phyloP scores from a whole-genome alignment of 2,113 vertebrate genomes.

The Aphelocoma coerulescens region DNA sequence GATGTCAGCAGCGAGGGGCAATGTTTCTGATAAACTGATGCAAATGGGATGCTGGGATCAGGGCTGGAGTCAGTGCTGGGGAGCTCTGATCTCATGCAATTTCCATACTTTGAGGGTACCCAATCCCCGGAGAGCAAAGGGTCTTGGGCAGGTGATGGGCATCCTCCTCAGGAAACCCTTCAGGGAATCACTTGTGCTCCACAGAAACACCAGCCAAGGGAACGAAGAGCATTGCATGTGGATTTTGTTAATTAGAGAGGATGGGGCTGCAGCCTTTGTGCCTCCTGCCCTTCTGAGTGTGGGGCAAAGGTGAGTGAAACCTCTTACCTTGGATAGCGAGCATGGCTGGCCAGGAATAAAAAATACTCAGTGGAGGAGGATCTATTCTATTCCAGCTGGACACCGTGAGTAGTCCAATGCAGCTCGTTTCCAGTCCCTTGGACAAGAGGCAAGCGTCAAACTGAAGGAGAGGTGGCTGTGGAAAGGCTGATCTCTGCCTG shows the following conservation, averaged over 20 bases:
- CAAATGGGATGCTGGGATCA: not conserved
- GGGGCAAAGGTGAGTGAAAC: not conserved
- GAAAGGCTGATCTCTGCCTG: not conserved
- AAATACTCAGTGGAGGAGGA: not conserved
- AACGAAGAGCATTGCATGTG: accelerated
- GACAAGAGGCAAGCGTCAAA: too few species aligned
- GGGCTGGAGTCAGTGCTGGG: not conserved
- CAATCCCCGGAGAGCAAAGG: accelerated
- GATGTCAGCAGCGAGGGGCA: not conserved
- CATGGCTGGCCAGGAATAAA: not conserved
- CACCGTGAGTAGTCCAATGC: accelerated
- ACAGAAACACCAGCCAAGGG: not conserved
- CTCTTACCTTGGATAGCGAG: not conserved
- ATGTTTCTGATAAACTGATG: not conserved
- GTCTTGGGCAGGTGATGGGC: accelerated
- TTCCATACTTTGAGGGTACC: not conserved
- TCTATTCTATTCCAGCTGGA: not conserved
- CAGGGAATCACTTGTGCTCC: not conserved
- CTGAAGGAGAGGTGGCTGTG: not conserved
- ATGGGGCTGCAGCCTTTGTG: not conserved
- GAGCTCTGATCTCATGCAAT: not conserved
- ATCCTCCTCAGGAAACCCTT: not conserved
- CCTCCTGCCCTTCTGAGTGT: not conserved
- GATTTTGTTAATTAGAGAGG: not conserved
- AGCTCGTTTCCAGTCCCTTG: not conserved